Evolutionary conservation across 2,888 invertebrate species (phyloP).

Genomic region (Cheilosia vernalis): DNA sequence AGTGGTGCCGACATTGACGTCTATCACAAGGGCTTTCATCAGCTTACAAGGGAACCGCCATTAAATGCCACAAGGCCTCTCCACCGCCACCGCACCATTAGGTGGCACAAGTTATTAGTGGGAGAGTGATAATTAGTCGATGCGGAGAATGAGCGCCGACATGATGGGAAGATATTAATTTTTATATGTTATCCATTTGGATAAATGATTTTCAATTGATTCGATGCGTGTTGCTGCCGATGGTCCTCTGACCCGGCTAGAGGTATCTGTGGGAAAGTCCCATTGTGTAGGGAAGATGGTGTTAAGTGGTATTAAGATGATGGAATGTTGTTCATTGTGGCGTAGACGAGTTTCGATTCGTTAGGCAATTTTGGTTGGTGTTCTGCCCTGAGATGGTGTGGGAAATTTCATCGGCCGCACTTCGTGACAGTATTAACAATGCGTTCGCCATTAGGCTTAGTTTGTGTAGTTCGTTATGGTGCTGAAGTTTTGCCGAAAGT

Average conservation of each 20-base stretch:
- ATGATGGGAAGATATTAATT: slow-evolving; percentile 67
- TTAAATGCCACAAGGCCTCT: slow-evolving; percentile 39
- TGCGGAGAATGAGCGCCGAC: not conserved
- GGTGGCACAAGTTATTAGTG: slow-evolving; percentile 45
- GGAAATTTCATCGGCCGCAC: slow-evolving; percentile 45
- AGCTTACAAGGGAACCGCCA: slow-evolving; percentile 60
- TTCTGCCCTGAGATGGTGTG: not conserved
- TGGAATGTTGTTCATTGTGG: slow-evolving; percentile 47
- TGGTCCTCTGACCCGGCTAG: slow-evolving; percentile 11
- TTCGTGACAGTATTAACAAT: slow-evolving; percentile 57
- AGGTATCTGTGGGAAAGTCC: slow-evolving; percentile 26
- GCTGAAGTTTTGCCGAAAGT: not conserved
- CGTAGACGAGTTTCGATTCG: slow-evolving; percentile 54
- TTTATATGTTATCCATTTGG: slow-evolving; percentile 69
- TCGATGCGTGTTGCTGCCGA: slow-evolving; percentile 55
- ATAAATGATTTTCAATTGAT: slow-evolving; percentile 72
- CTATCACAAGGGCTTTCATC: slow-evolving; percentile 60
- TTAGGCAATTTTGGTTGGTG: slow-evolving; percentile 54
- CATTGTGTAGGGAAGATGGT: slow-evolving; percentile 47
- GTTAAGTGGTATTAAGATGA: slow-evolving; percentile 66
- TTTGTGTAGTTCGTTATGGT: slow-evolving; percentile 1
- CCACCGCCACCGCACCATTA: not conserved
- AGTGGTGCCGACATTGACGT: slow-evolving; percentile 29
- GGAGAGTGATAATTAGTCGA: slow-evolving; percentile 62
- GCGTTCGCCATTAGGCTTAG: slow-evolving; percentile 14